Evolutionary conservation across 2,113 vertebrate species (phyloP), one percentile per base, ranked within the genome.

Genomic region (Echinops telfairi): DNA sequence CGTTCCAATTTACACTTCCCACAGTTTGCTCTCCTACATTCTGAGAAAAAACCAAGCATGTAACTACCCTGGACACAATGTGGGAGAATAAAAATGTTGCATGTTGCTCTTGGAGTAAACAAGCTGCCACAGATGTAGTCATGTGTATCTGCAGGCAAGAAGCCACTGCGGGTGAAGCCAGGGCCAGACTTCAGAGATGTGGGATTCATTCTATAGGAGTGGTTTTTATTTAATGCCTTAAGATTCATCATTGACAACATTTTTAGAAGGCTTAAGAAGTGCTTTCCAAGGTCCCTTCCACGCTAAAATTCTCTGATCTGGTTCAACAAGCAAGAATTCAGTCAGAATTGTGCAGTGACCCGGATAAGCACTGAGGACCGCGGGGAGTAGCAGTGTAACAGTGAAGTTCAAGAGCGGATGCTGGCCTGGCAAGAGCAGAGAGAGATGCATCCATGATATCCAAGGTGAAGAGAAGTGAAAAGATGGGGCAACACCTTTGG

Each of bases 161-260:
- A 3, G 43, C 23, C 71, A 87, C 3, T 11, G 47, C 19, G n/a
- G 29, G 73, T 62, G 0, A 16, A 6, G 38, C 6, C 29, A 36
- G 75, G n/a, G 40, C 16, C 43, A 38, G 9, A 87, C 40, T 40
- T 43, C 40, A 89, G 47, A 91, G 29, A 84, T 29, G 19, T 64
- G 25, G 27, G 38, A 73, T 88, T 94, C 64, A 81, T 95, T 89
- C 83, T 89, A 94, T 27, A 68, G 87, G 38, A 86, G 57, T 80
- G 84, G 31, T 86, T 81, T 64, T 77, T 77, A 83, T 57, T 80
- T 60, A 73, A 91, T 68, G 73, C 9, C 36, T 57, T 64, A 58
- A 19, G n/a, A n/a, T 76, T 87, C 38, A 58, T 86, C 43, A 70
- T 1, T 79, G n/a, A 40, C 57, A 82, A 92, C 90, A 90, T 53